A percentile compares a stretch with the other conserved stretches of the same genome.
phyloP scores from a whole-genome alignment of 2,888 invertebrate species.

The Chelonus formosanus region DNA sequence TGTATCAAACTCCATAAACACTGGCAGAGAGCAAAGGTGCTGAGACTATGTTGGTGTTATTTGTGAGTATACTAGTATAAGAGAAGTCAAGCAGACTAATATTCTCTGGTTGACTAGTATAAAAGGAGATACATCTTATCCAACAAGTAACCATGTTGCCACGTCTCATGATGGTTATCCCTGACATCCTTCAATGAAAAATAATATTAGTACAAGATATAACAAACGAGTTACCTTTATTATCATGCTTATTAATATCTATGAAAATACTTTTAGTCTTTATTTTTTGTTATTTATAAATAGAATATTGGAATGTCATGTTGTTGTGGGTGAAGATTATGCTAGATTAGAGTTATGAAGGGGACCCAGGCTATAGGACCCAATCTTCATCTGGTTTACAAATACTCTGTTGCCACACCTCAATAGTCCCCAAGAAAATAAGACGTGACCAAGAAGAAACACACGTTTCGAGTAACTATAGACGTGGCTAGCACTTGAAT shows the following conservation, averaged over 20 bases:
- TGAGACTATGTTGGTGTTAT: too few relatives aligned
- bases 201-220: slow-evolving; percentile 4
- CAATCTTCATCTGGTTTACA: slow-evolving; percentile 9
- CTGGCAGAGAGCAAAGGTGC: too few relatives aligned
- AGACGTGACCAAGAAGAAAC: slow-evolving; percentile 38
- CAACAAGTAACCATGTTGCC: slow-evolving; percentile 27
- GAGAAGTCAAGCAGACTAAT: slow-evolving; percentile 30
- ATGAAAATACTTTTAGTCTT: too few relatives aligned
- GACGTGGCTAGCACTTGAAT: slow-evolving; percentile 41
- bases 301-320: too few relatives aligned
- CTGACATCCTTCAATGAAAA: slow-evolving; percentile 18
- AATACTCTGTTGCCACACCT: slow-evolving; percentile 39
- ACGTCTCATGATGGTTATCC: slow-evolving; percentile 33
- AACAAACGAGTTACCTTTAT: too few relatives aligned
- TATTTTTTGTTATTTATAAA: too few relatives aligned
- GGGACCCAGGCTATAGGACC: not conserved
- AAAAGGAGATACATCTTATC: slow-evolving; percentile 26
- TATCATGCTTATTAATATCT: too few relatives aligned
- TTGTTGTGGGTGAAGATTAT: not conserved
- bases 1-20: too few relatives aligned
- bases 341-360: not conserved
- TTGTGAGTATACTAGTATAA: not conserved
- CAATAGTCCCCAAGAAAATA: slow-evolving; percentile 42
- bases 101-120: slow-evolving; percentile 33
- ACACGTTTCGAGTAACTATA: slow-evolving; percentile 43